Evolutionary conservation across 2,113 vertebrate genomes (phyloP), one percentile per base, ranked within the genome.

Genomic region (Poeciliopsis occidentalis): DNA sequence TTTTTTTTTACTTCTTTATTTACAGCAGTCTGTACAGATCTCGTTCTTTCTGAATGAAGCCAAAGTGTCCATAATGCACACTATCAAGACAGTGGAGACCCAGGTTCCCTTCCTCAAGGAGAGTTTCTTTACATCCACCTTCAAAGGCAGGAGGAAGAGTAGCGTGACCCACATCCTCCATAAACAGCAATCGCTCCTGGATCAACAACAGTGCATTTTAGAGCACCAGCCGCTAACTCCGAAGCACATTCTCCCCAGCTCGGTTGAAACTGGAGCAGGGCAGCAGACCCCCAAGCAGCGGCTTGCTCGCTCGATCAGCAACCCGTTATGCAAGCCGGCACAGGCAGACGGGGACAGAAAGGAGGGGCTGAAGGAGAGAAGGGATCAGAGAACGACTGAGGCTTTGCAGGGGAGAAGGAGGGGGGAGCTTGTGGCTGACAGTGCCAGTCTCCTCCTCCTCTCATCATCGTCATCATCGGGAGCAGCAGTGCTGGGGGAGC

Each of bases 251-350:
- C 47, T 71, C 70, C n/a, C 67, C 66, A 57, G 71, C 8, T 67
- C 89, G 86, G 89, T 86, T 85, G 94, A 90, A 89, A 95, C 92
- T 89, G 93, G 83, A 87, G 89, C 85, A 34, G 89, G 68, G 91
- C 91, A 91, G 93, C 73, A 83, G 66, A 93, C 91, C 90, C 81
- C 68, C 0, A 94, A 95, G 94, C 96, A 93, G 91, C 91, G 91
- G 64, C 87, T 91, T 27, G 92, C 92, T 90, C 95, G 94, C 85
- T 90, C 93, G 0, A 93, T 86, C 51, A 92, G 96, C 95, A 93
- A 92, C 92, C 95, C 95, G 71, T 96, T 97, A 94, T 96, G 96
- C 91, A 95, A 94, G 88, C 89, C 51, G 60, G 69, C 71, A 65
- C 81, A 76, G 78, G 95, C 95, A 92, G 95, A 94, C 88, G 94